Conservation (phyloP, 2,888 invertebrate species). For the Acanthosepion lycidas region DNA sequence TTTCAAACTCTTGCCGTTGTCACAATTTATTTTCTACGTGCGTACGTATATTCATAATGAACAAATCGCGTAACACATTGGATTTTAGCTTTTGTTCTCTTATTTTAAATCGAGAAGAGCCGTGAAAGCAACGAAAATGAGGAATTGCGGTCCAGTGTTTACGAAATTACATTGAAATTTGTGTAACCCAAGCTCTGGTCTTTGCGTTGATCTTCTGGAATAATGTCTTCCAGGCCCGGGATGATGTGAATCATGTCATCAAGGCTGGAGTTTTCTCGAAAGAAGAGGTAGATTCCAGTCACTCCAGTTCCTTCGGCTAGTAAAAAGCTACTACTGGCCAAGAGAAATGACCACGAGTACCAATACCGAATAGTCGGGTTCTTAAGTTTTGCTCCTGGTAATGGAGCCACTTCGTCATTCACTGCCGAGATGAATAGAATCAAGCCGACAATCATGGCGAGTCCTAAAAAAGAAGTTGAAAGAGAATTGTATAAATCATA, state of each 20-base stretch:
- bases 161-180: constrained; percentile 38
- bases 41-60: too few relatives aligned
- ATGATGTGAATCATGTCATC: constrained; percentile 46
- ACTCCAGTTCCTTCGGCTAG: constrained; percentile 39
- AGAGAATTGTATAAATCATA: too few relatives aligned
- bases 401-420: constrained; percentile 35
- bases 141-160: neutral
- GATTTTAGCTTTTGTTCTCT: too few relatives aligned
- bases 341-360: constrained; percentile 11
- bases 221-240: constrained; percentile 36
- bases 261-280: constrained; percentile 25
- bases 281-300: constrained; percentile 1
- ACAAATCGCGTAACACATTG: neutral
- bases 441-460: neutral
- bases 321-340: constrained; percentile 16
- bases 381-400: neutral
- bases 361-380: constrained; percentile 37
- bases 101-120: neutral
- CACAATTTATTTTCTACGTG: too few relatives aligned
- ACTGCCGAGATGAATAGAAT: constrained; percentile 43
- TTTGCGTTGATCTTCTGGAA: neutral
- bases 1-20: too few relatives aligned
- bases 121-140: neutral
- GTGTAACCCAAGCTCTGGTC: constrained; percentile 12
- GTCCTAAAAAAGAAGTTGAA: neutral